phyloP scores from a whole-genome alignment of 2,797 vertebrate genomes.

The Eleutherodactylus coqui region DNA sequence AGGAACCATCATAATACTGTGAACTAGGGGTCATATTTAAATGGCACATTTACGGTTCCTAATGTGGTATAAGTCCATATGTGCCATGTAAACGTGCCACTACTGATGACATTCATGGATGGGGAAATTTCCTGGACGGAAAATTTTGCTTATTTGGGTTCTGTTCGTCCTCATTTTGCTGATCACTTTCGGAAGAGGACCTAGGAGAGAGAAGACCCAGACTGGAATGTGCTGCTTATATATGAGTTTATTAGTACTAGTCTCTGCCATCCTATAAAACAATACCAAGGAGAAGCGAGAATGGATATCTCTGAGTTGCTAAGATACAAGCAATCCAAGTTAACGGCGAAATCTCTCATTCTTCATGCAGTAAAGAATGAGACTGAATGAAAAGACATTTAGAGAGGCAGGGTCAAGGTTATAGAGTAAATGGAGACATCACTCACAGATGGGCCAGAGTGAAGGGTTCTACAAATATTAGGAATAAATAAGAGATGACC shows the following conservation, averaged over 20 bases:
- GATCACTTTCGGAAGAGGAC: background rate
- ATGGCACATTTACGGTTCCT: too few relatives aligned
- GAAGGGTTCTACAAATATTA: constrained; percentile 21
- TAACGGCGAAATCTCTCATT: background rate
- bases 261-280: background rate
- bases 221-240: background rate
- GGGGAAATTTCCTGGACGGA: background rate
- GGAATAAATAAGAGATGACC: constrained; percentile 15
- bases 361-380: background rate
- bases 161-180: background rate
- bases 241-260: background rate
- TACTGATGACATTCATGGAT: too few relatives aligned
- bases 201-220: background rate
- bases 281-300: background rate
- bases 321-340: background rate
- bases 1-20: too few relatives aligned
- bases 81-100: too few relatives aligned
- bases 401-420: background rate
- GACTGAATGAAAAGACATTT: constrained; percentile 23
- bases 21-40: too few relatives aligned
- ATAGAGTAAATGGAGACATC: constrained; percentile 16
- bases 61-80: too few relatives aligned
- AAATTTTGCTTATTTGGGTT: background rate
- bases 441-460: constrained; percentile 2
- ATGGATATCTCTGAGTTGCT: background rate